Evolutionary conservation across 2,888 invertebrate species (phyloP).

Genomic region (Laothoe populi): DNA sequence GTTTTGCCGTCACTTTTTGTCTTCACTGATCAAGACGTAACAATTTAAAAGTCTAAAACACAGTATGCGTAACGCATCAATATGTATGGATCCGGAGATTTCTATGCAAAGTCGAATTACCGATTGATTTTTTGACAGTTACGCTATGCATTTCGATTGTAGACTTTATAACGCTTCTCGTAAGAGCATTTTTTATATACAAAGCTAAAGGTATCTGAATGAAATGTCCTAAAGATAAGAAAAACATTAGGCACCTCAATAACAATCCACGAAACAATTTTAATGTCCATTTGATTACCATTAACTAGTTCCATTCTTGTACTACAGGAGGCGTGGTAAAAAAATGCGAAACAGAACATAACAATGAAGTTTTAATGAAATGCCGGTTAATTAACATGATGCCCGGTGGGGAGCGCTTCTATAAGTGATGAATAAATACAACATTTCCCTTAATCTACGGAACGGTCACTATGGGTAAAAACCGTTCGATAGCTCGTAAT

Average conservation of each 20-base stretch:
- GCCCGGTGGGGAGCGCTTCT: slow-evolving; percentile 64
- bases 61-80: slow-evolving; percentile 58
- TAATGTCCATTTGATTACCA: slow-evolving; percentile 47
- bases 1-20: slow-evolving; percentile 64
- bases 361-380: slow-evolving; percentile 73
- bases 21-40: slow-evolving; percentile 66
- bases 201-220: slow-evolving; percentile 13
- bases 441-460: slow-evolving; percentile 65
- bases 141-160: slow-evolving; percentile 31
- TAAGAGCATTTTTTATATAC: slow-evolving; percentile 23
- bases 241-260: slow-evolving; percentile 45
- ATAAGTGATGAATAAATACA: slow-evolving; percentile 74
- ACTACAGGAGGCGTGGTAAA: slow-evolving; percentile 8
- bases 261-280: slow-evolving; percentile 36
- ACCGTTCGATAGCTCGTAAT: slow-evolving; percentile 38
- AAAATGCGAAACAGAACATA: slow-evolving; percentile 46
- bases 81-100: slow-evolving; percentile 52
- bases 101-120: slow-evolving; percentile 29
- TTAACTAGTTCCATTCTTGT: slow-evolving; percentile 38
- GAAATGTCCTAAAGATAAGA: slow-evolving; percentile 38
- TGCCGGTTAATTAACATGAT: slow-evolving; percentile 71
- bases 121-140: slow-evolving; percentile 30
- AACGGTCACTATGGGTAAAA: slow-evolving; percentile 69
- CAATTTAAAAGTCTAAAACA: slow-evolving; percentile 63
- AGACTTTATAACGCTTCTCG: slow-evolving; percentile 27